Evolutionary conservation across 2,113 vertebrate species (phyloP), one percentile per base, ranked within the genome.

Genomic region (Amphiprion percula): DNA sequence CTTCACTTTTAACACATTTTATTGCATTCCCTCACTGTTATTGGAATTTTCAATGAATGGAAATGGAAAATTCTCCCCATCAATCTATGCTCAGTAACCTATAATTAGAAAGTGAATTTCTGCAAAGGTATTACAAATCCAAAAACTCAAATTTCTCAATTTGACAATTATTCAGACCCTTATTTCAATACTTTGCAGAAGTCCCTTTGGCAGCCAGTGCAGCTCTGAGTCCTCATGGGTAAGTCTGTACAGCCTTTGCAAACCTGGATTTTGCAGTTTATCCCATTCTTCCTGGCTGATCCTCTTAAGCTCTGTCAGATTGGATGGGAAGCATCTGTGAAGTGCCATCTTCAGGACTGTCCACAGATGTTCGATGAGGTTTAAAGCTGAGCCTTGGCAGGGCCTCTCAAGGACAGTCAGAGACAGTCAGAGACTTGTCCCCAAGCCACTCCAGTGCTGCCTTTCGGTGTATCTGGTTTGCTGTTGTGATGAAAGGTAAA

Each of bases 221-320:
- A 52, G 26, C 21, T 26, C 12, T 52, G 58, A 52, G 47, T 53
- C 49, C 41, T 53, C 59, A 15, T 41, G 33, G 70, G 3, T 41
- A n/a, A 41, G 49, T 63, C 47, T 63, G 21, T 73, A 26, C 17
- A 53, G 47, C 47, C 24, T 62, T 62, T 53, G 37, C 23, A 61
- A 50, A 60, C 68, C 68, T 61, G 59, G 56, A 72, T 61, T 50
- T 61, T 15, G 33, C 59, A 53, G 16, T 53, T 62, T 54, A 73
- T 63, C 49, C 59, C 33, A 70, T 63, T 73, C 58, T 54, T 73
- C 19, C 17, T 53, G 59, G 23, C 30, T 62, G 33, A 21, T 53
- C 49, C 59, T 73, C 33, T 73, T 73, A 53, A 73, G 49, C 58
- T 41, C 47, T 16, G 39, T 52, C 39, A 61, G 33, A 54, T 54